These are phyloP conservation scores for Drosophila varians DNA, from an alignment of 1,140 invertebrate genomes.

Conservation along the genomic window DNA sequence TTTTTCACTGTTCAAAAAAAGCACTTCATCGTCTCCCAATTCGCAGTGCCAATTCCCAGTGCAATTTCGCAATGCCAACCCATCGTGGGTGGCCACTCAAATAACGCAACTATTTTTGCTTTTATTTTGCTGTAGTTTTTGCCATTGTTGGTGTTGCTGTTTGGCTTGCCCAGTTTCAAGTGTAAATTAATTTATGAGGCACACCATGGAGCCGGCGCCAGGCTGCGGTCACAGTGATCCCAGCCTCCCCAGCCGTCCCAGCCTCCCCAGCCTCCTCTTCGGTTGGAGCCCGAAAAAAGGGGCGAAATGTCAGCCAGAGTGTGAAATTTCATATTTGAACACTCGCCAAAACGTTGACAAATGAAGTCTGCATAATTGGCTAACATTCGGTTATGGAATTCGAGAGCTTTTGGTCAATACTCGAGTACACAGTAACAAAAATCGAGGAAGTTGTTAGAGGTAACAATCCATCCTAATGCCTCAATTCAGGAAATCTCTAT, in stretches of 20 bases:
- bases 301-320: slow-evolving; percentile 72
- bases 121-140: slow-evolving; percentile 21
- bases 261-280: background rate
- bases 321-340: slow-evolving; percentile 79
- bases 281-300: slow-evolving; percentile 23
- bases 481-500: background rate
- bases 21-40: slow-evolving; percentile 1
- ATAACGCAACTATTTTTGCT: slow-evolving; percentile 14
- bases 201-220: slow-evolving; percentile 64
- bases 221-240: slow-evolving; percentile 50
- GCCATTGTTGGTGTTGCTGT: slow-evolving; percentile 34
- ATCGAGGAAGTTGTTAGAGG: background rate
- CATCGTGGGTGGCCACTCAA: slow-evolving; percentile 38
- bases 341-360: slow-evolving; percentile 56
- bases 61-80: slow-evolving; percentile 35
- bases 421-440: slow-evolving; percentile 1
- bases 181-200: slow-evolving; percentile 81
- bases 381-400: slow-evolving; percentile 38
- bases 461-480: background rate
- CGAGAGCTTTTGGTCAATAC: slow-evolving; percentile 12
- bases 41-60: slow-evolving; percentile 17
- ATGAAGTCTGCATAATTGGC: slow-evolving; percentile 73
- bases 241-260: background rate
- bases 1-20: background rate
- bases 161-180: slow-evolving; percentile 69